Percentiles rank a stretch among this genome's conserved stretches.
phyloP scores from a whole-genome alignment of 2,888 invertebrate species.

The Lysandra bellargus region DNA sequence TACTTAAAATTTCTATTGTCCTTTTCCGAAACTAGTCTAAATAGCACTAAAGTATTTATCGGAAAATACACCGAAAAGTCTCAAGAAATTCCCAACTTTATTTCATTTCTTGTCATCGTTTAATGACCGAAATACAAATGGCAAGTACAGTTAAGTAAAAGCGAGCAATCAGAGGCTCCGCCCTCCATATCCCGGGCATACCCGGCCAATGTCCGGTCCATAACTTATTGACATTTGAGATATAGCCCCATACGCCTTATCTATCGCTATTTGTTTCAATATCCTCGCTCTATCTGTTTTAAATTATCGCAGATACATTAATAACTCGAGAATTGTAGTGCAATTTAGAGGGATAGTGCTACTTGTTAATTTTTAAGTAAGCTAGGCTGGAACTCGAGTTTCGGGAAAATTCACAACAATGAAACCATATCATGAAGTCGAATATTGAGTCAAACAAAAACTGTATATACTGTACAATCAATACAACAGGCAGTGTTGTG shows the following conservation, averaged over 20 bases:
- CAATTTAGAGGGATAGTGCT: neutral
- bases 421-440: no score
- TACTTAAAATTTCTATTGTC: no score
- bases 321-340: neutral
- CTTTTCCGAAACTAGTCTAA: no score
- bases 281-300: neutral
- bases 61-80: neutral
- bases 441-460: no score
- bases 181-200: neutral
- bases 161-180: conserved; percentile 2
- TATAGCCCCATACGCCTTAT: conserved; percentile 9
- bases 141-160: neutral
- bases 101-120: neutral
- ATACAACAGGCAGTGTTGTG: no score
- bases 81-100: neutral
- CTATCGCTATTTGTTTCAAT: conserved; percentile 4
- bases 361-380: no score
- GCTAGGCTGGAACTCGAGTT: no score
- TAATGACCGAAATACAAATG: neutral
- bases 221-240: conserved; percentile 5
- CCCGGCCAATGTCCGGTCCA: neutral
- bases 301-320: neutral
- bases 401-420: no score
- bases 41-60: neutral
- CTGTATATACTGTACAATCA: no score